Base-by-base conservation (phyloP, 2,888 invertebrate species). In the Hemistola chrysoprasaria region DNA sequence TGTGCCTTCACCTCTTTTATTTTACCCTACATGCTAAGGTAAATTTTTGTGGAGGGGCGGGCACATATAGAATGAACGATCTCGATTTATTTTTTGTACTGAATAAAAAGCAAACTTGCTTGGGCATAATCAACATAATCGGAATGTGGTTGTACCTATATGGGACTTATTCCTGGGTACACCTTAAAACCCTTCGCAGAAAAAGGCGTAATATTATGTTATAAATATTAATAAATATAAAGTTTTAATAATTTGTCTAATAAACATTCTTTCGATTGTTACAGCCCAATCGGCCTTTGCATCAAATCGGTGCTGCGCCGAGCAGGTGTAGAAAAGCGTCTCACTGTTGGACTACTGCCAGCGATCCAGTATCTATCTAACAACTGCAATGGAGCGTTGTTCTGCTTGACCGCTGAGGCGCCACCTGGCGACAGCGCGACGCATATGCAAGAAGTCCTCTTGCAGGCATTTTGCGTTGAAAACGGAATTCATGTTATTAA, bases 381-480 rank as follows among this genome's bases (percentile, higher is more conserved):
- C 41, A 84, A 86, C 53, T 84, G 88, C 29, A 91, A 91, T 41
- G 92, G 92, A 4, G 92, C 93, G 0, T 86, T 94, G 0, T 92
- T 93, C 65, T 94, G 94, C 62, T 77, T 95, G 26, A 90, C 94
- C 8, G 92, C 94, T 0, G 92, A 92, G 37, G 92, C 93, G 11
- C 83, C 90, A 30, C 92, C 91, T 22, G 93, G 93, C 2, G 95
- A 95, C 72, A 92, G 94, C 16, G 93, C 94, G 3, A 93, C 93
- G 4, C 95, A 95, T 65, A 94, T 95, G 90, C 94, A 95, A 62
- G 93, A 93, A 65, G 94, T 95, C 3, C 83, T 95, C 0, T 80
- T 95, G 21, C 94, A 94, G 64, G 95, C 95, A 0, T 94, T 94
- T 71, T 95, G 95, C 74, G 93, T 92, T 23, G 95, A 95, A 74